Percentiles rank a stretch among this genome's conserved stretches.
phyloP scores from a whole-genome alignment of 2,113 vertebrate species.

The Mixornis gularis region DNA sequence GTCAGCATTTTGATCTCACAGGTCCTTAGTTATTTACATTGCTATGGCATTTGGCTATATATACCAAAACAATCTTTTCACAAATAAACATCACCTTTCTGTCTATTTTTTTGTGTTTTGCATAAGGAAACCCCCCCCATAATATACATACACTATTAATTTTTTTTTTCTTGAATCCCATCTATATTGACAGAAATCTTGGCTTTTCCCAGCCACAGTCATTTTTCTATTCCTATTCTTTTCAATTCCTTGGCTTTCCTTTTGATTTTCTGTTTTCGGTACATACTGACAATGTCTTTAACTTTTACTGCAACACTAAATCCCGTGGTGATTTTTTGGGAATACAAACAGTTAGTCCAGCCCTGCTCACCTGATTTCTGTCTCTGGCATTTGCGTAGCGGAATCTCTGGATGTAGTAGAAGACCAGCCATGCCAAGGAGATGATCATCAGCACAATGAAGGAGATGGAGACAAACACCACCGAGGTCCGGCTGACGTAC shows the following conservation, averaged over 20 bases:
- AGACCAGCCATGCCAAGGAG: slow-evolving; percentile 96
- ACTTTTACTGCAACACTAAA: neutral
- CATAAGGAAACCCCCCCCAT: rapidly evolving
- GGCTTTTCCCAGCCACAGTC: neutral
- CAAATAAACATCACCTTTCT: neutral
- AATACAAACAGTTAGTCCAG: neutral
- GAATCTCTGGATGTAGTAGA: slow-evolving; percentile 98
- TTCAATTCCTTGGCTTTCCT: neutral
- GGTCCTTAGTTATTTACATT: neutral
- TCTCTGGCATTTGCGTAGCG: slow-evolving; percentile 95
- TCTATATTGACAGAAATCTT: neutral
- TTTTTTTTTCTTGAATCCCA: neutral
- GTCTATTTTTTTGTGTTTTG: neutral
- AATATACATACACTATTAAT: neutral
- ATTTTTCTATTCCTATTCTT: neutral
- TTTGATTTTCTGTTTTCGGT: neutral
- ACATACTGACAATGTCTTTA: neutral
- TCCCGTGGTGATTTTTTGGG: rapidly evolving
- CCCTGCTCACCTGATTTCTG: slow-evolving; percentile 87
- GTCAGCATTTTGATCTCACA: neutral
- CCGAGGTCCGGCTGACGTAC: slow-evolving; percentile 95
- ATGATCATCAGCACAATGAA: slow-evolving; percentile 99
- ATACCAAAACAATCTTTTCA: neutral
- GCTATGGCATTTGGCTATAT: neutral
- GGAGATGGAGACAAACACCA: slow-evolving; percentile 98